Evolutionary conservation across 2,888 invertebrate genomes (phyloP), one percentile per base, ranked within the genome.

Genomic region (Protodeltote pygarga): DNA sequence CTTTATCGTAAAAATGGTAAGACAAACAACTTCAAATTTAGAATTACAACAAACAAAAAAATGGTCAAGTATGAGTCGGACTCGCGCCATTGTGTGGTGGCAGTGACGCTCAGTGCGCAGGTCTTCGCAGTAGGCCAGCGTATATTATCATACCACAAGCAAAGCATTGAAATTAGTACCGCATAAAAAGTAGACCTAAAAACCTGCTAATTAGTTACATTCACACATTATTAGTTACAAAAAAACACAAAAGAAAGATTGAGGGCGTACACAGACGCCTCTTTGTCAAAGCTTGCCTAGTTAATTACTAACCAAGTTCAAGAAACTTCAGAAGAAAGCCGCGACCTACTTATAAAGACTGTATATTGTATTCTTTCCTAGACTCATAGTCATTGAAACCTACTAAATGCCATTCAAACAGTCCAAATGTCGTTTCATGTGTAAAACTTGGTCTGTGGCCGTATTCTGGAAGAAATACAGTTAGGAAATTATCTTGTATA

Each of bases 321-420:
- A 70, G 60, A 71, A 74, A 66, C 74, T 44, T n/a, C n/a, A 10
- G 45, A 49, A 63, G 62, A 73, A 69, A 64, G 53, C 59, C 46
- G 48, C 61, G 66, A 39, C 67, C 66, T 57, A 54, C 35, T 38
- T 54, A 34, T 5, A 10, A 19, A 24, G 9, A 11, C 14, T 28
- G 37, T 34, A 29, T 35, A n/a, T 39, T 41, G 23, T 28, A 40
- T 47, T 44, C 29, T 33, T 20, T 23, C 5, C 28, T 24, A 61
- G 45, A 34, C 38, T 44, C 64, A 51, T 67, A 69, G 64, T 65
- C 71, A 65, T 40, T 46, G 65, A 65, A 65, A 65, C 34, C 39
- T 50, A 61, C 74, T 72, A 75, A 78, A 66, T 77, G 71, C 60
- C 75, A 76, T 75, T 75, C 73, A 80, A 81, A 79, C 70, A 67